These are phyloP conservation scores for Drosophila incognita DNA, from an alignment of 2,888 invertebrate species.

Conservation along the genomic window DNA sequence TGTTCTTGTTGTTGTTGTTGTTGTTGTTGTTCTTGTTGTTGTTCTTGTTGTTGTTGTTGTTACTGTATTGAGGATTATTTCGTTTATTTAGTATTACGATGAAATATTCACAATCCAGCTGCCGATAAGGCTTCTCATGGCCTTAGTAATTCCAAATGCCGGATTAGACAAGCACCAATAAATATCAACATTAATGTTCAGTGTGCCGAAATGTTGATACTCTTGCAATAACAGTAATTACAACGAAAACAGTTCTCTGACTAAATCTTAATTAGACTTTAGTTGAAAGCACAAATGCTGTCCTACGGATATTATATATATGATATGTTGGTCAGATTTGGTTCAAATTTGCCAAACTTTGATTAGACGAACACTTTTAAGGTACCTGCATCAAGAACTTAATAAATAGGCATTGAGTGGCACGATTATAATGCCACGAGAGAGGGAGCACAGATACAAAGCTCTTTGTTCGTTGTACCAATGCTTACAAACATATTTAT, in stretches of 20 bases:
- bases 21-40: not conserved
- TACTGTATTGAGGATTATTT: not conserved
- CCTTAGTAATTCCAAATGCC: constrained; percentile 15
- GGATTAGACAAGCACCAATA: constrained; percentile 19
- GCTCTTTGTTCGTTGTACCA: not conserved
- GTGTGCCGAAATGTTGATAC: not conserved
- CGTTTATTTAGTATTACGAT: constrained; percentile 10
- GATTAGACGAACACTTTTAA: not conserved
- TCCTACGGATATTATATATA: not conserved
- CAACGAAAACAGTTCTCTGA: not conserved
- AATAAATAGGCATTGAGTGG: not conserved
- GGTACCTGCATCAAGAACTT: not conserved
- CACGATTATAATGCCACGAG: not conserved
- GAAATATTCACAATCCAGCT: constrained; percentile 24
- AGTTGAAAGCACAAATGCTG: not conserved
- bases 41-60: not conserved
- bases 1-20: not conserved
- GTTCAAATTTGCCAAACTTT: no score
- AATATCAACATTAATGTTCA: not conserved
- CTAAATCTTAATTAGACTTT: not conserved
- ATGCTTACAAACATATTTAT: constrained; percentile 4
- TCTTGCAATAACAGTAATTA: not conserved
- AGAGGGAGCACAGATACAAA: not conserved
- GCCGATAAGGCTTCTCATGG: constrained; percentile 13
- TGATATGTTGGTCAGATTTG: not conserved